Percentiles rank a stretch among this genome's conserved stretches.
These are phyloP conservation scores for Cyprinodon tularosa DNA, from an alignment of 2,113 vertebrate genomes.

Conservation along the genomic window DNA sequence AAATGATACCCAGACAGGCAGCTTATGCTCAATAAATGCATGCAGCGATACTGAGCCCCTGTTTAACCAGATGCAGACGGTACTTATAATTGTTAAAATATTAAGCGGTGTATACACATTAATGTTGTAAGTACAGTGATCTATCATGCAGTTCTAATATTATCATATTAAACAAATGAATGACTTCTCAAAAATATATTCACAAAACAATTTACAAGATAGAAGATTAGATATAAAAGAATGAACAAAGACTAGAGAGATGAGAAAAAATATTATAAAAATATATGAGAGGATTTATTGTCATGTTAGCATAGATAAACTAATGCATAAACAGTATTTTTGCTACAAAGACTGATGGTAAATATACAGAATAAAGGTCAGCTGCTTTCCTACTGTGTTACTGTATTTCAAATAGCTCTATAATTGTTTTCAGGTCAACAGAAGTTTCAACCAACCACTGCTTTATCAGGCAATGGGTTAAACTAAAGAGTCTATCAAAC, in stretches of 20 bases:
- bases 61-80: background rate
- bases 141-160: background rate
- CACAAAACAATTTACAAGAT: background rate
- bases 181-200: background rate
- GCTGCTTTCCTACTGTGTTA: no score
- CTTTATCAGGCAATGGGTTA: no score
- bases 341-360: no score
- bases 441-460: no score
- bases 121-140: background rate
- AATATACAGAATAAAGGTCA: no score
- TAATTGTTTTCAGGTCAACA: no score
- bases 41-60: background rate
- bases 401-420: no score
- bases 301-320: no score
- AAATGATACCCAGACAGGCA: conserved; percentile 19
- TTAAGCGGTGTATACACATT: background rate
- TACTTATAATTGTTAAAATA: conserved; percentile 6
- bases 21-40: conserved; percentile 18
- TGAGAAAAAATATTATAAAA: background rate
- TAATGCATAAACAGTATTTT: no score
- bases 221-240: background rate
- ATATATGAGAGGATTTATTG: background rate
- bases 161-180: background rate
- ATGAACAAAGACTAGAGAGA: background rate
- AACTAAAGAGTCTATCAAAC: background rate